A percentile compares a stretch with the other conserved stretches of the same genome.
phyloP scores from a whole-genome alignment of 2,888 invertebrate species.

The Acanthacorydalis orientalis region DNA sequence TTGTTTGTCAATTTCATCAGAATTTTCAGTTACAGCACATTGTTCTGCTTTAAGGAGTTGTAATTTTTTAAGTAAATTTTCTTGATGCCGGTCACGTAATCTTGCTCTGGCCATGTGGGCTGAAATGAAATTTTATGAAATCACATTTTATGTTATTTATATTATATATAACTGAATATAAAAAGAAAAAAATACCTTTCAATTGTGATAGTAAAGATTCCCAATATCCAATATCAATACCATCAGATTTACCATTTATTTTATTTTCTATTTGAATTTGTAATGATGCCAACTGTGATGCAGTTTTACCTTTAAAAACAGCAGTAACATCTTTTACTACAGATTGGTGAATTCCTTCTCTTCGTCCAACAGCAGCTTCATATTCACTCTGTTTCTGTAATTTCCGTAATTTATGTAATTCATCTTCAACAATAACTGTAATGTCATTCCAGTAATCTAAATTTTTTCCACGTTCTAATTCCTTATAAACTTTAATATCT shows the following conservation, averaged over 20 bases:
- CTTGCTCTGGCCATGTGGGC: conserved; percentile 90
- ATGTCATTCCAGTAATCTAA: conserved; percentile 92
- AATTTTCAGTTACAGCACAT: conserved; percentile 31
- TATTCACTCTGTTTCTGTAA: conserved; percentile 44
- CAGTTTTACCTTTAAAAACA: conserved; percentile 87
- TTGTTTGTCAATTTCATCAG: conserved; percentile 1
- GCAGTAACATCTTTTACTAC: conserved; percentile 78
- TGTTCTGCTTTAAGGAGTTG: conserved; percentile 78
- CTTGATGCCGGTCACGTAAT: conserved; percentile 82
- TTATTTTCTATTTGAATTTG: conserved; percentile 75
- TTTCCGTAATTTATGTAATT: conserved; percentile 71
- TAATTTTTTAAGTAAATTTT: conserved; percentile 73
- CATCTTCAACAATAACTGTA: conserved; percentile 86
- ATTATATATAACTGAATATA: neutral
- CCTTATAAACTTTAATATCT: conserved; percentile 90
- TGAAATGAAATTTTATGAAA: conserved; percentile 16
- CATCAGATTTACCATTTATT: conserved; percentile 68
- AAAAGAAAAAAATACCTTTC: conserved; percentile 36
- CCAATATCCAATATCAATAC: conserved; percentile 96
- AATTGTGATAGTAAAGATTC: conserved; percentile 89
- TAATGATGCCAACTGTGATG: conserved; percentile 66
- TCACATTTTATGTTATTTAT: neutral
- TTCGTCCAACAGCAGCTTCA: conserved; percentile 32
- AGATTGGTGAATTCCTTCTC: conserved; percentile 66
- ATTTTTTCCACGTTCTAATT: conserved; percentile 78